These are phyloP conservation scores for Hydrozoanthus gracilis DNA, from an alignment of 92 coral and sea anemone species.

Conservation along the genomic window DNA sequence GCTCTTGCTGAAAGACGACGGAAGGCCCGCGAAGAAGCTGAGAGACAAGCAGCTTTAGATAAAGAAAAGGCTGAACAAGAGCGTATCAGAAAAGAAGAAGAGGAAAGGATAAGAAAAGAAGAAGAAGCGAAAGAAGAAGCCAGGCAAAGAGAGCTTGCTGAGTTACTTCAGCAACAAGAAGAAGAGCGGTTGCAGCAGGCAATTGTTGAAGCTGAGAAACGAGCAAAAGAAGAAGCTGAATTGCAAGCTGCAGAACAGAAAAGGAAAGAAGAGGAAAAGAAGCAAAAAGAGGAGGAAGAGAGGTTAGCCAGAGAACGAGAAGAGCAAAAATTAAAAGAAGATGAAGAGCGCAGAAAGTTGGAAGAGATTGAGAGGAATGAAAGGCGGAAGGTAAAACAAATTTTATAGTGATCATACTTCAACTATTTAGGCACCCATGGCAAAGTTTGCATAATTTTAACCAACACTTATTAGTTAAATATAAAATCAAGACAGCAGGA, in stretches of 20 bases:
- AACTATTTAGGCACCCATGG: too few species aligned
- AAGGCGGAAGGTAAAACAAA: conserved; percentile 76
- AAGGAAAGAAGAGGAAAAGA: conserved; percentile 79
- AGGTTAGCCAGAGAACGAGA: conserved; percentile 67
- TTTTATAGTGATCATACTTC: neutral
- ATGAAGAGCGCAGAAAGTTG: conserved; percentile 85
- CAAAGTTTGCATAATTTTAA: too few species aligned
- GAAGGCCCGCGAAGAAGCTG: conserved; percentile 97
- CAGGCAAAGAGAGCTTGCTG: conserved; percentile 79
- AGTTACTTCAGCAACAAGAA: conserved; percentile 82
- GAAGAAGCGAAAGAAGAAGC: conserved; percentile 92
- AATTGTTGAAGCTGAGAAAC: conserved; percentile 72
- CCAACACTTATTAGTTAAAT: too few species aligned
- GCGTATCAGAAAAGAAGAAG: conserved; percentile 85
- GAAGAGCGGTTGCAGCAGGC: conserved; percentile 78
- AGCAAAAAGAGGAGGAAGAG: conserved; percentile 75
- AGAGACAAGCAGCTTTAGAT: conserved; percentile 92
- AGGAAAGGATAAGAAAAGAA: conserved; percentile 86
- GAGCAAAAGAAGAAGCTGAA: conserved; percentile 79
- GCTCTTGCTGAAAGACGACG: conserved; percentile 96
- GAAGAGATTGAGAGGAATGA: conserved; percentile 94
- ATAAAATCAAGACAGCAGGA: too few species aligned
- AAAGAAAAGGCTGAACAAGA: conserved; percentile 88
- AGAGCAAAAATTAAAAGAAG: conserved; percentile 81
- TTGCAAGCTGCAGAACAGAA: conserved; percentile 75